These are phyloP conservation scores for Chondrilla cf. caribensis DNA, from an alignment of 37 sponge, comb jelly and placozoan genomes.

Conservation along the genomic window DNA sequence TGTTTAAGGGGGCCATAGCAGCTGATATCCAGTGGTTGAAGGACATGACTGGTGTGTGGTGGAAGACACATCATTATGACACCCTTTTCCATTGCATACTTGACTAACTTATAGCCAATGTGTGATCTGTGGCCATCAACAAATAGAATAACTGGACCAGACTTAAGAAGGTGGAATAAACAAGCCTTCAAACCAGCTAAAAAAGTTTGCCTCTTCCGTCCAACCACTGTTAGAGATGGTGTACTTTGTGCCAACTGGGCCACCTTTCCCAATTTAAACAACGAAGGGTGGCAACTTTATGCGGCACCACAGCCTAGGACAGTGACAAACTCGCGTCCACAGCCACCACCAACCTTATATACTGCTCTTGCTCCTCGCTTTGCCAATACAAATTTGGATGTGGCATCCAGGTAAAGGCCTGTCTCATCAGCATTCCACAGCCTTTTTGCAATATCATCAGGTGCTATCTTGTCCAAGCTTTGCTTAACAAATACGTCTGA, in stretches of 20 bases:
- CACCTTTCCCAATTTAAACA: slow-evolving; percentile 50
- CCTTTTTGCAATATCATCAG: not conserved
- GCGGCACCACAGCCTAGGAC: slow-evolving; percentile 50
- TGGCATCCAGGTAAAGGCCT: slow-evolving; percentile 37
- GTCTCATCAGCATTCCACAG: slow-evolving; percentile 55
- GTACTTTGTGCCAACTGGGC: slow-evolving; percentile 49
- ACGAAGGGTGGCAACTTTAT: slow-evolving; percentile 50
- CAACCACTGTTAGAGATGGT: slow-evolving; percentile 56
- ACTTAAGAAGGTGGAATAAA: slow-evolving; percentile 28
- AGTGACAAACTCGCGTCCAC: slow-evolving; percentile 52
- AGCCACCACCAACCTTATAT: slow-evolving; percentile 49
- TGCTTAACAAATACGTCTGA: not conserved
- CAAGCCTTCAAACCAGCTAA: slow-evolving; percentile 43
- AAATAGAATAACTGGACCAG: slow-evolving; percentile 42
- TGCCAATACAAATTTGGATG: slow-evolving; percentile 26
- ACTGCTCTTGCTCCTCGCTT: slow-evolving; percentile 37
- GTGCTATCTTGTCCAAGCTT: not conserved
- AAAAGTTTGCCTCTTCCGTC: slow-evolving; percentile 48
- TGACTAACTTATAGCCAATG: slow-evolving; percentile 22
- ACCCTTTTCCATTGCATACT: slow-evolving; percentile 29
- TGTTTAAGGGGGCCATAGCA: slow-evolving; percentile 53
- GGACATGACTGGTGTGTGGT: slow-evolving; percentile 47
- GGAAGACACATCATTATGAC: slow-evolving; percentile 50
- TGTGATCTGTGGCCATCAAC: slow-evolving; percentile 73
- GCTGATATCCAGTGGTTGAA: slow-evolving; percentile 57